Evolutionary conservation across 2,113 vertebrate species (phyloP).

Genomic region (Pteronura brasiliensis): DNA sequence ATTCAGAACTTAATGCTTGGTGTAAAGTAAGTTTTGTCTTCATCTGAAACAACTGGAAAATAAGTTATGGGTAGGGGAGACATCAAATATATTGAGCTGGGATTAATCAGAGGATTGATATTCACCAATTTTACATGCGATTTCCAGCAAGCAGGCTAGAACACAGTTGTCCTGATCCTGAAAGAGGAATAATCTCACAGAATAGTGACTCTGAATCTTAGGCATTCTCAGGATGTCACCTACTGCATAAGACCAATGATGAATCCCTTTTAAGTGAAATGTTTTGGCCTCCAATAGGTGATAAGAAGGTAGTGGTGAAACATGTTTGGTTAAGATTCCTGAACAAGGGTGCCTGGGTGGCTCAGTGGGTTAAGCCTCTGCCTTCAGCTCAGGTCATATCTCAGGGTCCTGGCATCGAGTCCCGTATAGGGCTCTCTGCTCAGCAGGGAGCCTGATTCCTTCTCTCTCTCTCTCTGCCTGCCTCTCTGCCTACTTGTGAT

Average conservation of each 20-base stretch:
- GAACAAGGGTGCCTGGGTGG: background rate
- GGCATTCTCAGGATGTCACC: background rate
- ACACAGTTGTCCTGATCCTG: background rate
- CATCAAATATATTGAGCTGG: background rate
- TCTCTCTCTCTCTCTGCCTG: too few relatives aligned
- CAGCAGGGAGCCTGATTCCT: too few relatives aligned
- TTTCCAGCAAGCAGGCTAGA: background rate
- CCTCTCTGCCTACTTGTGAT: too few relatives aligned
- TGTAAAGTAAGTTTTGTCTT: background rate
- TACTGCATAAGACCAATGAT: background rate
- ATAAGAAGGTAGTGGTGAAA: background rate
- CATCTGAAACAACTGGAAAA: background rate
- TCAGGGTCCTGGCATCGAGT: too few relatives aligned
- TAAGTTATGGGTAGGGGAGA: background rate
- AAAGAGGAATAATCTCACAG: accelerated
- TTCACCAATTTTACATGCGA: background rate
- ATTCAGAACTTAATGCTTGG: background rate
- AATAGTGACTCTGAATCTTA: background rate
- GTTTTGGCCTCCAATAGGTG: background rate
- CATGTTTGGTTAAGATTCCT: background rate
- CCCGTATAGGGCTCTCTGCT: too few relatives aligned
- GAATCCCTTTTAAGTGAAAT: background rate
- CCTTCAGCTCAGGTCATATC: too few relatives aligned
- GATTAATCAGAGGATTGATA: background rate
- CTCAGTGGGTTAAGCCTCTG: too few relatives aligned